Conservation (phyloP, 2,888 invertebrate genomes). For the Conus canariensis region DNA sequence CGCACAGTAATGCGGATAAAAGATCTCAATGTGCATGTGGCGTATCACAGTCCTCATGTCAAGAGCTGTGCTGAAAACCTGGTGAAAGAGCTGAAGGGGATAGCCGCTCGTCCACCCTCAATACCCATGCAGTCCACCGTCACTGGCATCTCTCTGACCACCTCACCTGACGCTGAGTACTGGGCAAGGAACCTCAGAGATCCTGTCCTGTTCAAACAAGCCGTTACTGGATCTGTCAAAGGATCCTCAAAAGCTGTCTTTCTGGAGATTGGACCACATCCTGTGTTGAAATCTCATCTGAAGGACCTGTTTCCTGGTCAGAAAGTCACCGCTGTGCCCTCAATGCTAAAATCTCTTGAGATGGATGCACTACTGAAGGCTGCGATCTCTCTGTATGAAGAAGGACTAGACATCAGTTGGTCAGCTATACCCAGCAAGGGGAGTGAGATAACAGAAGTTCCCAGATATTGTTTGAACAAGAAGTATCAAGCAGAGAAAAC, state of each 20-base stretch:
- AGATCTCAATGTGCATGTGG: slow-evolving; percentile 54
- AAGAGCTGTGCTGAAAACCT: slow-evolving; percentile 50
- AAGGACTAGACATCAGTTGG: slow-evolving; percentile 47
- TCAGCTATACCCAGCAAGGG: slow-evolving; percentile 35
- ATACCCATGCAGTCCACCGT: slow-evolving; percentile 58
- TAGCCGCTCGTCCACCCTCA: slow-evolving; percentile 37
- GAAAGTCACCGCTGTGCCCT: slow-evolving; percentile 29
- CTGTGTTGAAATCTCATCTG: slow-evolving; percentile 56
- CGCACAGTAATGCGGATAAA: slow-evolving; percentile 30
- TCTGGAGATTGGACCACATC: slow-evolving; percentile 64
- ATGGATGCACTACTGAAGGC: slow-evolving; percentile 29
- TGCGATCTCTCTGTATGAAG: slow-evolving; percentile 42
- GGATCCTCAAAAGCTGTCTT: slow-evolving; percentile 48
- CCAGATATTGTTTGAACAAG: slow-evolving; percentile 56
- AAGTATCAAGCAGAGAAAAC: slow-evolving; percentile 49
- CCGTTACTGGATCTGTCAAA: slow-evolving; percentile 36
- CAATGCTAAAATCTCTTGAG: slow-evolving; percentile 44
- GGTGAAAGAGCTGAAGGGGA: slow-evolving; percentile 38
- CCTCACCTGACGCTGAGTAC: slow-evolving; percentile 19
- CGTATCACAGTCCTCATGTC: slow-evolving; percentile 60
- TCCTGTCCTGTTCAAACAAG: slow-evolving; percentile 19
- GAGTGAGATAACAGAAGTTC: slow-evolving; percentile 46
- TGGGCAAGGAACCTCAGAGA: slow-evolving; percentile 25
- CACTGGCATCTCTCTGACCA: slow-evolving; percentile 47
- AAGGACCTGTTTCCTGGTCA: slow-evolving; percentile 46